Evolutionary conservation across 2,797 vertebrate genomes (phyloP), one percentile per base, ranked within the genome.

Genomic region (Choloepus didactylus): DNA sequence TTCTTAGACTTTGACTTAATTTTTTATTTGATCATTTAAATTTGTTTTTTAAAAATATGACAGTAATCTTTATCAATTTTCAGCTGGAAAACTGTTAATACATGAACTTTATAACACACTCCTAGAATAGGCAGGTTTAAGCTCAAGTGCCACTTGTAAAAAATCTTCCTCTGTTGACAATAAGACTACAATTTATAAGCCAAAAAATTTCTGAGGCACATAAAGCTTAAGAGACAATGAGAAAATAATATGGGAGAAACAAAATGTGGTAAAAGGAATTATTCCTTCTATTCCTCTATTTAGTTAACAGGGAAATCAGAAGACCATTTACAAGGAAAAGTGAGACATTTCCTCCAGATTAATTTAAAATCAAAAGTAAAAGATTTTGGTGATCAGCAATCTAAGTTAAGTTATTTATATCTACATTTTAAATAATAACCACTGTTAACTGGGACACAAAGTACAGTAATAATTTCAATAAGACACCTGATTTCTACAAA

Each of bases 181-280:
- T 72, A 90, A 60, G 21, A 49, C 77, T 92, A 9, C 2, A 89
- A 73, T 89, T 76, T 72, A 89, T 5, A 96, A 83, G 23, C 46
- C 25, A 88, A 83, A 89, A 96, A 96, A 75, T 81, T 83, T 44
- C 69, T 35, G 62, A 82, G 27, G 80, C 16, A 94, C 70, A 87
- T 7, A 95, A 92, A 89, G 85, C 72, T 89, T 95, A 95, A 10
- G 67, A 95, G 96, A 97, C 29, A 95, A 87, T 79, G 97, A 90
- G 10, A 96, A 91, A 49, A 75, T 77, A 83, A 94, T 38, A 56
- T 2, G 81, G 49, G 60, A 93, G 51, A 96, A 79, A 49, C 85
- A 44, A 83, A 79, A 95, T 94, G 82, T 83, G 79, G 44, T 46
- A 75, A 96, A 89, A 9, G 1, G 0, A 95, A 93, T 23, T 94